Evolutionary conservation across 2,113 vertebrate species (phyloP), one percentile per base, ranked within the genome.

Genomic region (Sinosuthora webbiana): DNA sequence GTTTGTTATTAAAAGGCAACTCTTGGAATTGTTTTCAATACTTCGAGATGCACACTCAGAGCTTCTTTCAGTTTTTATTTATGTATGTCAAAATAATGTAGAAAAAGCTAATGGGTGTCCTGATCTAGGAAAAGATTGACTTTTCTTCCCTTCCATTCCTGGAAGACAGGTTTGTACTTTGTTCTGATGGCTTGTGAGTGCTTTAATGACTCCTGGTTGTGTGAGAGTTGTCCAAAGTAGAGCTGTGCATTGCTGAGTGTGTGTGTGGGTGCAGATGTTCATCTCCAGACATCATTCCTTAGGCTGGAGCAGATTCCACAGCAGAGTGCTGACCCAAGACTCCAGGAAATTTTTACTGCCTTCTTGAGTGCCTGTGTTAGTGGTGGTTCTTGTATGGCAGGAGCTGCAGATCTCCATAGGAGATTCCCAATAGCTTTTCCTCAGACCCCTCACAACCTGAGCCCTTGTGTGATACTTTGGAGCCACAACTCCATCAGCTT

Each of bases 221-320:
- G 39, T 64, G 23, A 52, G 41, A 20, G 30, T 13, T 69, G 53
- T 80, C 42, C 57, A 35, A 4, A 79, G 62, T 37, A 68, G 67
- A 64, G 13, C 3, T 42, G 15, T 15, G 53, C 2, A 1, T 50
- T 56, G 7, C 33, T 69, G 39, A 41, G 31, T 8, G 10, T 28
- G 10, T 28, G 3, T 37, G 3, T 15, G 8, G 35, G 9, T 45
- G 22, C 17, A 45, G 41, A 11, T 19, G 24, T 45, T 27, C 20
- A 19, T 63, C 56, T 74, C 47, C 50, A 18, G 35, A 7, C 0
- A 0, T 44, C 1, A 0, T 69, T 89, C n/a, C 53, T 75, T 68
- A 7, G 15, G 15, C n/a, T 52, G 37, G 22, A 63, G 33, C 14
- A 2, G 31, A 53, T 81, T 78, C 62, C 49, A 25, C n/a, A 62